Evolutionary conservation across 2,113 vertebrate species (phyloP).

Genomic region (Zosterops hypoxanthus): DNA sequence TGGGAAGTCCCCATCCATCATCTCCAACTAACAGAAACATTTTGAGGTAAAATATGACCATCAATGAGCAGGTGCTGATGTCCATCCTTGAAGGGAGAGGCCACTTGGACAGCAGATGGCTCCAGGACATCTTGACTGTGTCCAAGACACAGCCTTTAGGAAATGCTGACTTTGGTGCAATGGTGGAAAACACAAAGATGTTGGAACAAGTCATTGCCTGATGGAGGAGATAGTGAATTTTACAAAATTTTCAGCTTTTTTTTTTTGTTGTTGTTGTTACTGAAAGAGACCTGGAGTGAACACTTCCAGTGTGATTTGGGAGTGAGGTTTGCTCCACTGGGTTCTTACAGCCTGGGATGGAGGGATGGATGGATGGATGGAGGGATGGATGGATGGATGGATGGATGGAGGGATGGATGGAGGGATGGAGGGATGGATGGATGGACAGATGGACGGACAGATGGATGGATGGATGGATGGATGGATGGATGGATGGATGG

Average conservation of each 20-base stretch:
- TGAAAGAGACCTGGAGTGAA: not conserved
- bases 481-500: not conserved
- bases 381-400: not conserved
- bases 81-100: not conserved
- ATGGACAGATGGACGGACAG: not conserved
- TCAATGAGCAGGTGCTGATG: rapidly evolving
- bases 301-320: not conserved
- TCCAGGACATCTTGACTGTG: not conserved
- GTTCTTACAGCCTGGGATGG: not conserved
- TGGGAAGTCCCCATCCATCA: not conserved
- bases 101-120: not conserved
- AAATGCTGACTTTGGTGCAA: not conserved
- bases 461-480: too few relatives aligned
- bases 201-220: not conserved
- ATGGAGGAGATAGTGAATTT: not conserved
- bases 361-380: not conserved
- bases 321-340: not conserved
- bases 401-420: not conserved
- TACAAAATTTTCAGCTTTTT: not conserved
- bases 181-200: not conserved
- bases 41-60: not conserved
- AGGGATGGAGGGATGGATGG: not conserved
- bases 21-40: not conserved
- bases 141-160: not conserved
- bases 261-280: not conserved